Evolutionary conservation across 1,140 invertebrate species (phyloP).

Genomic region (Trypoxylus dichotomus): DNA sequence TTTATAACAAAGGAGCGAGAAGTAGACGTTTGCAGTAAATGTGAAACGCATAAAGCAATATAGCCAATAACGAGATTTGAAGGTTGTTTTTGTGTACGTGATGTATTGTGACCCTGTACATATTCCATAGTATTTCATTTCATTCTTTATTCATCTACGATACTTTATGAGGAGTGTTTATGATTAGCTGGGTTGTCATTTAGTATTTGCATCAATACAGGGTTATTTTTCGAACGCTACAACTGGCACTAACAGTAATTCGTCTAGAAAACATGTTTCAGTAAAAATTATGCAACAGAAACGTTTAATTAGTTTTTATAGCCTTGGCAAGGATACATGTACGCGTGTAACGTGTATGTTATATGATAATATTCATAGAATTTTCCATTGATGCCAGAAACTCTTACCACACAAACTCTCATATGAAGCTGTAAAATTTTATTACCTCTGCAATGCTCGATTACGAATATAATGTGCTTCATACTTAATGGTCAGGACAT

Average conservation of each 20-base stretch:
- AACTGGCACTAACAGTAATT: not conserved
- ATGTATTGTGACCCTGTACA: not conserved
- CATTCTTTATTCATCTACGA: not conserved
- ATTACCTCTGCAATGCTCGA: too few relatives aligned
- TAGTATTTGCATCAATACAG: not conserved
- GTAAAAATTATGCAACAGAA: not conserved
- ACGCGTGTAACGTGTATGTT: too few relatives aligned
- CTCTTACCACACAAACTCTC: too few relatives aligned
- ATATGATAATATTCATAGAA: too few relatives aligned
- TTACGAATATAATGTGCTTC: too few relatives aligned
- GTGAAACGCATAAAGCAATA: conserved; percentile 6
- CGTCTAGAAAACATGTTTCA: not conserved
- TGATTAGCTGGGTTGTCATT: not conserved
- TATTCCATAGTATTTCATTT: not conserved
- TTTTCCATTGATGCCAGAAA: too few relatives aligned
- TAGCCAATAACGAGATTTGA: not conserved
- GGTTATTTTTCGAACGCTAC: not conserved
- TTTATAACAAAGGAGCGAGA: not conserved
- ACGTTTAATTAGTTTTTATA: conserved; percentile 3
- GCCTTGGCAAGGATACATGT: not conserved
- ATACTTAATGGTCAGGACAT: too few relatives aligned
- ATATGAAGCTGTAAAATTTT: too few relatives aligned
- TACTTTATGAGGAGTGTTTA: not conserved
- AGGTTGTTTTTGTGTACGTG: conserved; percentile 6
- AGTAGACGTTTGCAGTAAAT: not conserved